A percentile compares a stretch with the other conserved stretches of the same genome.
These are phyloP conservation scores for Coreius guichenoti DNA, from an alignment of 2,797 vertebrate genomes.

Conservation along the genomic window DNA sequence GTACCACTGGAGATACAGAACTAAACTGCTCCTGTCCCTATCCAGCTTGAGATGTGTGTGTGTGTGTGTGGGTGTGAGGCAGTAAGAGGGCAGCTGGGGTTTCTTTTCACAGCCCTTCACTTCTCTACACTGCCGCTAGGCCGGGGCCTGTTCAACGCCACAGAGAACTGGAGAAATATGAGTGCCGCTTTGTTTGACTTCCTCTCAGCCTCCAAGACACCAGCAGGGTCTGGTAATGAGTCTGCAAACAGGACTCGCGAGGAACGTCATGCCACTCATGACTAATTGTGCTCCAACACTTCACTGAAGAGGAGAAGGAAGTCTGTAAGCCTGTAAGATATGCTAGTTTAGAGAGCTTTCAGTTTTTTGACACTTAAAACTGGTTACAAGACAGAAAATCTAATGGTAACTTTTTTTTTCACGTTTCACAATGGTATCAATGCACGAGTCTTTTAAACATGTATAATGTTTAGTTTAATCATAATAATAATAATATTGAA, in stretches of 20 bases:
- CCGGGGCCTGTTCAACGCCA: constrained; percentile 72
- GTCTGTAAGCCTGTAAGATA: constrained; percentile 40
- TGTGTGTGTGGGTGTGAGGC: constrained; percentile 17
- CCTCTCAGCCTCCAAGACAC: constrained; percentile 80
- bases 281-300: constrained; percentile 72
- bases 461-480: constrained; percentile 36
- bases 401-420: background rate
- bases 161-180: constrained; percentile 71
- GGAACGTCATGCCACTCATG: constrained; percentile 67
- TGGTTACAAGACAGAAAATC: constrained; percentile 19
- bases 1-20: background rate
- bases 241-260: constrained; percentile 79
- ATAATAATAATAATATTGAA: constrained; percentile 5
- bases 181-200: constrained; percentile 83
- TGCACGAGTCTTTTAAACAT: background rate
- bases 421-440: background rate
- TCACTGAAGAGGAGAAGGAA: constrained; percentile 58
- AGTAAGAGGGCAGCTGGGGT: constrained; percentile 53
- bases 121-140: constrained; percentile 72
- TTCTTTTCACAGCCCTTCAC: constrained; percentile 73
- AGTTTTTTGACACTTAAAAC: background rate
- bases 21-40: constrained; percentile 13
- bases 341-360: constrained; percentile 47
- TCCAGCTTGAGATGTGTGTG: constrained; percentile 19
- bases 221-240: constrained; percentile 81